Base-by-base conservation (phyloP, 2,797 vertebrate genomes). In the Alfaro cultratus region DNA sequence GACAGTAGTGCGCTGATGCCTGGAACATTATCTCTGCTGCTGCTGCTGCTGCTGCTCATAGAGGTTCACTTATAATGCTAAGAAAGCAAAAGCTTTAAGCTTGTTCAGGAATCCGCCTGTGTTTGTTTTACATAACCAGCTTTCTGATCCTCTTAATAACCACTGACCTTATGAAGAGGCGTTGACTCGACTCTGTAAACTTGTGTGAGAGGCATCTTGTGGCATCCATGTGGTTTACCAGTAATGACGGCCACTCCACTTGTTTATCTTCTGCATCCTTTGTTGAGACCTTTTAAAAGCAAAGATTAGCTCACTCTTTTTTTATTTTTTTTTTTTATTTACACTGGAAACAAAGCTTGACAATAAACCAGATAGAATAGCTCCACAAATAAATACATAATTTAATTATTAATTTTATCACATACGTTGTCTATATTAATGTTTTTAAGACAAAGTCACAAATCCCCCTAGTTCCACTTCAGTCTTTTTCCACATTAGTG, bases 11-110 rank as follows among this genome's bases (percentile, higher is more conserved):
- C 76, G 81, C 78, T 73, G 81, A 84, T 9, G 29, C 74, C 74
- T 76, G 67, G 83, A 55, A 68, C 75, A 31, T 46, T 47, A 78
- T 60, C 81, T 75, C 67, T 26, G 21, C 64, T 76, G 46, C 46
- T 4, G 41, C 41, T 36, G 23, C 53, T 55, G 53, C 67, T 70
- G 34, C 46, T 75, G 62, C 79, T 39, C 6, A 31, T 53, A 8
- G 83, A 80, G 41, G 45, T 75, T 70, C 74, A 39, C 4, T 74
- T 46, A 49, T 76, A 76, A 34, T 83, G 80, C 74, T 70, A 76
- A 29, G 77, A 62, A 70, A 55, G 77, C 43, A 68, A 39, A 23
- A 23, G 64, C 34, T 70, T 70, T 11, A 39, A 67, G 34, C 62
- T 67, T 36, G 62, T 39, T 55, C 74, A 64, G 26, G 74, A 74